phyloP scores from a whole-genome alignment of 2,888 invertebrate species.

The Geophilus truncorum region DNA sequence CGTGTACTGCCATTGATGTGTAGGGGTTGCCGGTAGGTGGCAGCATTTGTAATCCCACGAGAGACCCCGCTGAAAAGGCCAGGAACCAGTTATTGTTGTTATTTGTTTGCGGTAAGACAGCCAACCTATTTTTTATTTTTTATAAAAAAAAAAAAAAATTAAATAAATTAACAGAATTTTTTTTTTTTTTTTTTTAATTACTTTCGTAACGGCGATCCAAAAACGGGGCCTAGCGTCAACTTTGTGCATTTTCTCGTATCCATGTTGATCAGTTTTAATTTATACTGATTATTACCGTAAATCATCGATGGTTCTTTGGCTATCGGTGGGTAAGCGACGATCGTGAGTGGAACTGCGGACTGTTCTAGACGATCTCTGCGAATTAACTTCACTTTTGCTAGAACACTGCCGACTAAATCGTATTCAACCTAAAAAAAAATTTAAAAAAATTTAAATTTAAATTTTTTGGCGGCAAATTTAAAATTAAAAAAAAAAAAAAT shows the following conservation, averaged over 20 bases:
- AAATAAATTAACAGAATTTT: no score
- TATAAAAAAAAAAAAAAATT: no score
- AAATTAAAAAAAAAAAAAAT: neutral
- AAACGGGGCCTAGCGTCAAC: slow-evolving; percentile 65
- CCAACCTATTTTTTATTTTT: neutral
- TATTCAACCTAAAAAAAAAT: slow-evolving; percentile 12
- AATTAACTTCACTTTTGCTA: slow-evolving; percentile 39
- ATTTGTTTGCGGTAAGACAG: slow-evolving; percentile 48
- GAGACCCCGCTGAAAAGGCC: slow-evolving; percentile 59
- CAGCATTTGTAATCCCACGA: slow-evolving; percentile 63
- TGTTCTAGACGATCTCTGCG: slow-evolving; percentile 60
- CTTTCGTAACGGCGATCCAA: slow-evolving; percentile 56
- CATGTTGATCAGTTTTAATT: slow-evolving; percentile 64
- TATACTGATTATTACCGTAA: slow-evolving; percentile 53
- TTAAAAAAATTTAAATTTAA: neutral
- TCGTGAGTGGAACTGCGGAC: slow-evolving; percentile 57
- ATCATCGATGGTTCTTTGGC: slow-evolving; percentile 44
- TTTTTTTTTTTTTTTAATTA: neutral
- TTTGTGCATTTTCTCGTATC: slow-evolving; percentile 60
- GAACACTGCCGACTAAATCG: neutral
- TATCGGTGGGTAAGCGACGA: slow-evolving; percentile 52
- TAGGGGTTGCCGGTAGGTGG: slow-evolving; percentile 72
- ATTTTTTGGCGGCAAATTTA: no score
- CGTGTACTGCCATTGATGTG: slow-evolving; percentile 59
- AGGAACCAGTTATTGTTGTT: slow-evolving; percentile 52